Base-by-base conservation (phyloP, 2,888 invertebrate species). In the Byasa hedistus region DNA sequence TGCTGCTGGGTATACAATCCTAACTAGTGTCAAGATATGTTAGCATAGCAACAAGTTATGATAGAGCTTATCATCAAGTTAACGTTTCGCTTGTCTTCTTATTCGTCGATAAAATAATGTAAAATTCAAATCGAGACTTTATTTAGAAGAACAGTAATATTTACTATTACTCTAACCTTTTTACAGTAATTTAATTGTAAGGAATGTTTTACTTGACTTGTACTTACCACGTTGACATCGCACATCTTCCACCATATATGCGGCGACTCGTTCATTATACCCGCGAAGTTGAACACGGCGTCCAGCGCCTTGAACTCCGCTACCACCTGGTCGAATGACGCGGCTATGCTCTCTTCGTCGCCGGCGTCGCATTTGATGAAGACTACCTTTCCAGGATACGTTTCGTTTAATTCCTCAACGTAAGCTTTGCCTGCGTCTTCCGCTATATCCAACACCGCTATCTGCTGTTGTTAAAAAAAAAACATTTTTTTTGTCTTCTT, bases 231-330 rank as follows among this genome's bases (percentile, higher is more conserved):
- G 68, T 86, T 85, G n/a, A 84, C 77, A 54, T 78, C 76, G 57
- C 76, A 74, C 3, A 83, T 75, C 17, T 73, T 80, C 59, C 81
- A 79, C 81, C 81, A 83, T 3, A 73, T 3, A 4, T 69, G 23
- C 0, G 79, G 77, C 0, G 77, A 60, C 66, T 85, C 83, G 56
- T 73, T 74, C 78, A 85, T 79, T 44, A 84, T 76, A 0, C 84
- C 84, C 32, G 85, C 84, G 68, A 85, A 83, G 69, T 85, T 85
- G 55, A 85, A 73, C 44, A 84, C 72, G 39, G 85, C 81, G 52
- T 85, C 83, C 23, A 84, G 68, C 32, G 72, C 76, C 52, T 76
- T 71, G 51, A 80, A 78, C 56, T 70, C 69, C 1, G 66, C 68
- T 15, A 81, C 58, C 19, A 80, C 78, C 63, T 75, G 64, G 3